Evolutionary conservation across 2,113 vertebrate genomes (phyloP).

Genomic region (Turnix velox): DNA sequence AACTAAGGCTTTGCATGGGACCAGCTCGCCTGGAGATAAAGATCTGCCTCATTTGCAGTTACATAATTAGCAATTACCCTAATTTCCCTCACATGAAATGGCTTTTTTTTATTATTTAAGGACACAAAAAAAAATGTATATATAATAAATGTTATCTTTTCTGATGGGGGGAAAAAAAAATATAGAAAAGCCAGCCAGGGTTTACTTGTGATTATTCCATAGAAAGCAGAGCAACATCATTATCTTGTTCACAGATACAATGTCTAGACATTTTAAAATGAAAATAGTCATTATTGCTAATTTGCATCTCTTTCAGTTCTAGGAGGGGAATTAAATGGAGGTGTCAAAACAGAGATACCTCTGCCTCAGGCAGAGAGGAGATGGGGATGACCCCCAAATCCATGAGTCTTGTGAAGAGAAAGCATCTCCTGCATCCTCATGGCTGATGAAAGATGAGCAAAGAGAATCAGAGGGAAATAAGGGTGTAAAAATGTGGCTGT

Average conservation of each 20-base stretch:
- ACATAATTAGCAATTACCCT: constrained; percentile 31
- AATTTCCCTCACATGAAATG: background rate
- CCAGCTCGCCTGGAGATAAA: background rate
- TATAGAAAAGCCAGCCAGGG: background rate
- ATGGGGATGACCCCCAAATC: background rate
- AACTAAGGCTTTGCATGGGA: background rate
- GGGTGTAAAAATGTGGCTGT: no score
- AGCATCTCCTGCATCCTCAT: background rate
- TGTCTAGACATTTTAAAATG: constrained; percentile 19
- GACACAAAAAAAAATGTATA: no score
- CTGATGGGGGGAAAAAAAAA: background rate
- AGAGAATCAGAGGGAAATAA: background rate
- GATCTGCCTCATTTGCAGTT: background rate
- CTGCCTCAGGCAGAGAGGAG: background rate
- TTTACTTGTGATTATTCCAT: background rate
- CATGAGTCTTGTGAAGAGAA: background rate
- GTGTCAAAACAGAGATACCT: constrained; percentile 5
- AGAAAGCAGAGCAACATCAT: background rate
- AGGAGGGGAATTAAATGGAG: background rate
- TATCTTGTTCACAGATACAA: background rate
- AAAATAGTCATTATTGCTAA: constrained; percentile 50
- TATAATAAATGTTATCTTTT: background rate
- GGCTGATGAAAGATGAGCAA: background rate
- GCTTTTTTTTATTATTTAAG: background rate
- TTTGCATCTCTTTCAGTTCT: constrained; percentile 38